Evolutionary conservation across 1,140 invertebrate genomes (phyloP), one percentile per base, ranked within the genome.

Genomic region (Penaeus chinensis): DNA sequence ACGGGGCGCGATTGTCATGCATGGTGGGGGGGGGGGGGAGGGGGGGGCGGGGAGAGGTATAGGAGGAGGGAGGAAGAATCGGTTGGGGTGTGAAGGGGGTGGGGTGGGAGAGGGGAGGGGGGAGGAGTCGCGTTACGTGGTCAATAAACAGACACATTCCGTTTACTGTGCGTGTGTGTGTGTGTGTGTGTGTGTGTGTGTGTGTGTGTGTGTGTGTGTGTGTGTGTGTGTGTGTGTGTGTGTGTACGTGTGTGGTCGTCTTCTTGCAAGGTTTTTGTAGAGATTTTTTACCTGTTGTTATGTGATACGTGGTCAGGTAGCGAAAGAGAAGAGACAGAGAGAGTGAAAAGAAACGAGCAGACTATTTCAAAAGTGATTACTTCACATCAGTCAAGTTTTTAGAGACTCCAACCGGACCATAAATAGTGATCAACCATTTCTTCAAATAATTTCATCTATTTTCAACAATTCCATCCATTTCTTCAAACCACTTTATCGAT

Each of bases 141-240:
- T 47, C 47, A 69, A 27, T 69, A 8, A 27, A 32, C 32, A 32
- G 32, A 69, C 66, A 69, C 27, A 8, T 5, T 69, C 8, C 16
- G 66, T 69, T n/a, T 69, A 11, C 8, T 69, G 66, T 69, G 66
- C 16, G 66, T 69, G 66, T 69, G 66, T 10, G 66, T 69, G 66
- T 69, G 66, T 69, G 66, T 69, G 66, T 69, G 66, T 69, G 66
- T 69, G 66, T 69, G 66, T 66, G 63, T 66, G 63, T 66, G 63
- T 66, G 63, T 10, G 66, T 69, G 66, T 69, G 66, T 69, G 66
- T 69, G 66, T 69, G 66, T 69, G 66, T 69, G 66, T 69, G 66
- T 69, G 66, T 69, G 66, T 8, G 66, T 69, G 66, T 69, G 66
- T 10, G 66, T 69, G 66, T 69, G 66, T 69, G 66, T 69, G 66